These are phyloP conservation scores for Microcebus ravelobensis DNA, from an alignment of 2,113 vertebrate species.

Conservation along the genomic window DNA sequence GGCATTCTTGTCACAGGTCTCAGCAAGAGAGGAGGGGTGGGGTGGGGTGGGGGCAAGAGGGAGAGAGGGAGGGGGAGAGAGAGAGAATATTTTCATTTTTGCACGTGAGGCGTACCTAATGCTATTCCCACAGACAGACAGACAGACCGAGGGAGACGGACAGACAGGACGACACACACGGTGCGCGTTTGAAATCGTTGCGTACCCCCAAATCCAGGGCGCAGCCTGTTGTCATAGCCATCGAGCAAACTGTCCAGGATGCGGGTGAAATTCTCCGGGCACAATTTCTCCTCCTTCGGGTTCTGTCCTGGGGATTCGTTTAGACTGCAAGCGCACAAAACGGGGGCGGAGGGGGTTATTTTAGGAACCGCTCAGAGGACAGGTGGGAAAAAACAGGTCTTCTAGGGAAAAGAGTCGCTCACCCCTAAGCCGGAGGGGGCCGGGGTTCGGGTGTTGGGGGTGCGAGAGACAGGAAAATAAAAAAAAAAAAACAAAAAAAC, in stretches of 20 bases:
- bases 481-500: background rate
- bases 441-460: background rate
- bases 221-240: slow-evolving; percentile 98
- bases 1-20: slow-evolving; percentile 70
- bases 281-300: slow-evolving; percentile 93
- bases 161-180: slow-evolving; percentile 73
- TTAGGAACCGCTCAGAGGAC: slow-evolving; percentile 52
- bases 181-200: slow-evolving; percentile 55
- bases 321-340: slow-evolving; percentile 84
- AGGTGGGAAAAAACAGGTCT: slow-evolving; percentile 60
- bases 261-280: slow-evolving; percentile 97
- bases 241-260: slow-evolving; percentile 98
- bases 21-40: background rate
- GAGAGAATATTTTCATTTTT: background rate
- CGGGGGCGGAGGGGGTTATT: slow-evolving; percentile 45
- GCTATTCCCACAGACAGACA: slow-evolving; percentile 74
- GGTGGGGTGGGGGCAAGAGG: background rate
- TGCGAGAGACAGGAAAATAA: background rate
- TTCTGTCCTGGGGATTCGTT: slow-evolving; percentile 90
- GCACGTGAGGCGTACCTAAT: slow-evolving; percentile 65
- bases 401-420: slow-evolving; percentile 55
- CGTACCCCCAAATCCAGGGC: slow-evolving; percentile 98
- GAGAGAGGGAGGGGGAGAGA: background rate
- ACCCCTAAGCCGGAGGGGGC: slow-evolving; percentile 3
- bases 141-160: slow-evolving; percentile 72